A percentile compares a stretch with the other conserved stretches of the same genome.
Evolutionary conservation across 1,140 invertebrate species (phyloP).

Genomic region (Cotesia vestalis): DNA sequence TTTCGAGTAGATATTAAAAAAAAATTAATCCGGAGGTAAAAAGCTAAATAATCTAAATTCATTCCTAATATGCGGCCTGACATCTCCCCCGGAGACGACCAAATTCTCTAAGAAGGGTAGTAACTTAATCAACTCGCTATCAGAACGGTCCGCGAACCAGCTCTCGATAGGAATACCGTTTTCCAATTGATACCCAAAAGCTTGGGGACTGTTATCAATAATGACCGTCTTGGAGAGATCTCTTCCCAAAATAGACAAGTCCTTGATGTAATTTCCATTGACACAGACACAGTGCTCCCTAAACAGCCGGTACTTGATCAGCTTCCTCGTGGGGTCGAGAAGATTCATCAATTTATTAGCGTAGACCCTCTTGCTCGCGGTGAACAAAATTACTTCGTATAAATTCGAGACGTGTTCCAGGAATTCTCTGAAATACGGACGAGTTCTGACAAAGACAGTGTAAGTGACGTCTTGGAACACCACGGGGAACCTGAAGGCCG

Average conservation of each 20-base stretch:
- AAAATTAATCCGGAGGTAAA: slow-evolving; percentile 82
- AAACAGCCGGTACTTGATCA: slow-evolving; percentile 92
- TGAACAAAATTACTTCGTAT: slow-evolving; percentile 97
- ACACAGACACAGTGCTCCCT: slow-evolving; percentile 95
- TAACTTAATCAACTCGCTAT: slow-evolving; percentile 91
- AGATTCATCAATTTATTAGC: slow-evolving; percentile 94
- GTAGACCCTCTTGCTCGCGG: slow-evolving; percentile 95
- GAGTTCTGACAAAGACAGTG: slow-evolving; percentile 89
- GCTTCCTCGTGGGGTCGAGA: slow-evolving; percentile 86
- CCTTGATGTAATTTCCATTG: slow-evolving; percentile 97
- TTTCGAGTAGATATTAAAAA: slow-evolving; percentile 21
- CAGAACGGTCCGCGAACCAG: slow-evolving; percentile 93
- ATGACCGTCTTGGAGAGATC: slow-evolving; percentile 93
- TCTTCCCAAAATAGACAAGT: slow-evolving; percentile 90
- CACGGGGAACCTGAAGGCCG: slow-evolving; percentile 93
- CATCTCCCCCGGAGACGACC: slow-evolving; percentile 85
- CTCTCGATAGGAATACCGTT: slow-evolving; percentile 98
- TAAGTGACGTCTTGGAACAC: slow-evolving; percentile 91
- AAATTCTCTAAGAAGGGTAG: slow-evolving; percentile 93
- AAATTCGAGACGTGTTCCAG: slow-evolving; percentile 87
- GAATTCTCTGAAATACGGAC: slow-evolving; percentile 92
- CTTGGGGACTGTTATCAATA: slow-evolving; percentile 92
- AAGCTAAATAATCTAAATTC: slow-evolving; percentile 89
- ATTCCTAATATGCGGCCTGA: slow-evolving; percentile 87
- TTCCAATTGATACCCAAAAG: slow-evolving; percentile 92